Evolutionary conservation across 2,113 vertebrate genomes (phyloP), one percentile per base, ranked within the genome.

Genomic region (Regulus satrapa): DNA sequence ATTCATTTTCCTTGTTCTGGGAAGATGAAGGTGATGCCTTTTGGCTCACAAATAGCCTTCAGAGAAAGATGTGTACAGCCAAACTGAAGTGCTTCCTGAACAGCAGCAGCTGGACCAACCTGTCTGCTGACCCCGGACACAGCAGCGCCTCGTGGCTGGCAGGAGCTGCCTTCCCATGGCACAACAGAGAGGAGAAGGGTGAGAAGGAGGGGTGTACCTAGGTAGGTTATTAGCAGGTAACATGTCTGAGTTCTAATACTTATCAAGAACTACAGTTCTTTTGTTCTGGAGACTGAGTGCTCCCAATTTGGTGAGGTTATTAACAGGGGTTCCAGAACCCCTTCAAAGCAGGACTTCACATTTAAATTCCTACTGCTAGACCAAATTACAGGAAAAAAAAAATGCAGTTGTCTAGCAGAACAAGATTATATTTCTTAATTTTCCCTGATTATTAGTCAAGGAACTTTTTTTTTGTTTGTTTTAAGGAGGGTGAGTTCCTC

Each of bases 391-490:
- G n/a, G 31, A 85, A 49, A 58, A 78, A 58, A 78, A 78, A 18
- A 1, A 2, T 46, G 51, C 54, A 76, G 23, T 46, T 62, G 76
- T 93, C 85, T 56, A 79, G 75, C 45, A 85, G 75, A 83, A 63
- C 11, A 83, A 78, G 83, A 88, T 36, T 24, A 34, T 21, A 1
- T 63, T 77, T 94, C 54, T 77, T 38, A 17, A n/a, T 64, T 88
- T 77, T 52, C 49, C 34, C 18, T 74, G 69, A 92, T 80, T 75
- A 95, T 74, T 89, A 92, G 88, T 76, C 38, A 91, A 71, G 28
- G 10, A 89, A 68, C 5, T 25, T 67, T 62, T 61, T 38, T 43
- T 32, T 46, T 29, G 41, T 45, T 85, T 71, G 58, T 43, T 84
- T 56, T 43, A 49, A 75, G 66, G 31, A 88, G 38, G 55, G 69